Evolutionary conservation across 2,113 vertebrate genomes (phyloP).

Genomic region (Pseudopodoces humilis): DNA sequence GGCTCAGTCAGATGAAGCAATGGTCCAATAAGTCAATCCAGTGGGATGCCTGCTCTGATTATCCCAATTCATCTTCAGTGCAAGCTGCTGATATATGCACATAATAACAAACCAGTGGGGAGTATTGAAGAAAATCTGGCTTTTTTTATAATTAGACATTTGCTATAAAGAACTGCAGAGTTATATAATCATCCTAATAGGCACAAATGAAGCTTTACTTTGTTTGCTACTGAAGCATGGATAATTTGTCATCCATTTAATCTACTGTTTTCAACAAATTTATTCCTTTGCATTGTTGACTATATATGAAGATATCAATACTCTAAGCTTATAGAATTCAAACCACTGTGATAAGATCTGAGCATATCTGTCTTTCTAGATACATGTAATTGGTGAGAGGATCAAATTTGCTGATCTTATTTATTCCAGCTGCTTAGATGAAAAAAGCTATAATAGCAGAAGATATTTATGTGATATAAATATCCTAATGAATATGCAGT

Average conservation of each 20-base stretch:
- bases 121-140: background rate
- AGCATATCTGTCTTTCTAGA: background rate
- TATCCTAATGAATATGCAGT: background rate
- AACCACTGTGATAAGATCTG: background rate
- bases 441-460: background rate
- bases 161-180: background rate
- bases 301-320: background rate
- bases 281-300: background rate
- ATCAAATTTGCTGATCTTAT: background rate
- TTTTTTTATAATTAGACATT: constrained; percentile 35
- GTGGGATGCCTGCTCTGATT: constrained; percentile 10
- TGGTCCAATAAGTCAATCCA: constrained; percentile 3
- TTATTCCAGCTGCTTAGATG: background rate
- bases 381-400: background rate
- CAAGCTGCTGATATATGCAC: background rate
- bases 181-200: background rate
- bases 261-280: background rate
- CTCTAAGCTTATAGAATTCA: background rate
- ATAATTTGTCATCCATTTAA: background rate
- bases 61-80: constrained; percentile 14
- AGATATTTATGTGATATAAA: background rate
- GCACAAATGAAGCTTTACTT: background rate
- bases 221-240: background rate
- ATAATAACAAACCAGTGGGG: constrained; percentile 9
- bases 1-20: background rate